Evolutionary conservation across 2,797 vertebrate species (phyloP).

Genomic region (Parauchenoglanis ngamensis): DNA sequence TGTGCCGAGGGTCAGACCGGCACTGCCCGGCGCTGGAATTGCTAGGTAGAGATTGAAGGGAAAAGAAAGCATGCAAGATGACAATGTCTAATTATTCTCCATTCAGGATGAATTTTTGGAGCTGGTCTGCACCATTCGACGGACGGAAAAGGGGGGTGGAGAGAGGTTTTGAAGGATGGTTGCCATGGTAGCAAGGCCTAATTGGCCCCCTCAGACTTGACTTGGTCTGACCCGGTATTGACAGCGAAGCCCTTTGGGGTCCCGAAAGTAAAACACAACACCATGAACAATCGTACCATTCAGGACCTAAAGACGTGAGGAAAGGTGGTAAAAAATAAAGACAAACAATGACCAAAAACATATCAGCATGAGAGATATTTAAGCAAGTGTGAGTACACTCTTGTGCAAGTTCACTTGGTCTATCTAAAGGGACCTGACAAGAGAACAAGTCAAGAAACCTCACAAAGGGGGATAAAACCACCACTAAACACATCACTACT

Average conservation of each 20-base stretch:
- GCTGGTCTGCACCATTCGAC: conserved; percentile 33
- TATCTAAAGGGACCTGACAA: background rate
- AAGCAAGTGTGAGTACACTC: background rate
- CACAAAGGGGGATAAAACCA: background rate
- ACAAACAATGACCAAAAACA: background rate
- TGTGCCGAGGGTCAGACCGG: conserved; percentile 27
- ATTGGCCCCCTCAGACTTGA: conserved; percentile 59
- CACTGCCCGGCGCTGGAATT: conserved; percentile 44
- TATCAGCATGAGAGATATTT: background rate
- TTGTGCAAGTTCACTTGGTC: background rate
- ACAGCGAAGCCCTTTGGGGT: conserved; percentile 50
- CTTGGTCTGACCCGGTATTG: conserved; percentile 58
- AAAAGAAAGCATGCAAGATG: conserved; percentile 65
- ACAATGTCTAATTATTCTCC: conserved; percentile 66
- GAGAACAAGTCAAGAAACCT: background rate
- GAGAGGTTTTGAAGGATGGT: conserved; percentile 50
- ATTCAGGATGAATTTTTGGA: conserved; percentile 54
- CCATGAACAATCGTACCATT: conserved; percentile 49
- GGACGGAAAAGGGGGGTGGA: conserved; percentile 28
- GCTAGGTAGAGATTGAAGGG: conserved; percentile 55
- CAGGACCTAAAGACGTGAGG: conserved; percentile 19
- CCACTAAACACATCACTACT: conserved; percentile 30
- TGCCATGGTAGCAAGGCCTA: conserved; percentile 59
- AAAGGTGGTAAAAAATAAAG: background rate
- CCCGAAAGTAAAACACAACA: conserved; percentile 55